Evolutionary conservation across 2,888 invertebrate genomes (phyloP).

Genomic region (Lasioglossum zephyrum): DNA sequence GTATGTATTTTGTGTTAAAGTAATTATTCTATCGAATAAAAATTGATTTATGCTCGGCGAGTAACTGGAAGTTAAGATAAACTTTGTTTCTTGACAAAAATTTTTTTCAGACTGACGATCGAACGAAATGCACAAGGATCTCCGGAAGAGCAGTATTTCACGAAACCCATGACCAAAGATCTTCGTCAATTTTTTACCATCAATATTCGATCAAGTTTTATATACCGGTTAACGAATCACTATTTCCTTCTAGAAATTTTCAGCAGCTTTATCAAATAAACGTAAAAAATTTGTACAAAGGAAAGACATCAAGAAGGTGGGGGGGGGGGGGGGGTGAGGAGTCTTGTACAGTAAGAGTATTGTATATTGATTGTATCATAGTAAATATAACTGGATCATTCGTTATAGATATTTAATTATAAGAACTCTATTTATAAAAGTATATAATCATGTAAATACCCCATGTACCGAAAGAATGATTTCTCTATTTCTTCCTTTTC

Average conservation of each 20-base stretch:
- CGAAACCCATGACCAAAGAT: constrained; percentile 82
- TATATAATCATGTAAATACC: constrained; percentile 47
- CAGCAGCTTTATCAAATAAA: constrained; percentile 2
- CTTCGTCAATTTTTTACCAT: constrained; percentile 37
- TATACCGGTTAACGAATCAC: constrained; percentile 31
- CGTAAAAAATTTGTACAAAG: constrained; percentile 32
- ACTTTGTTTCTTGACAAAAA: background rate
- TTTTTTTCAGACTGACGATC: constrained; percentile 68
- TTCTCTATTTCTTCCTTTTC: background rate
- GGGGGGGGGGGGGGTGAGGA: background rate
- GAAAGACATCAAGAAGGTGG: background rate
- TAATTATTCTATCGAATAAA: too few species aligned
- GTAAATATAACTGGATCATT: constrained; percentile 38
- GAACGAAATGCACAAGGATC: constrained; percentile 30
- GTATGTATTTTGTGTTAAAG: too few species aligned
- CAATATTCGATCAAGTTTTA: constrained; percentile 43
- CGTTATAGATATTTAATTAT: constrained; percentile 36
- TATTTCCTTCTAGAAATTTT: constrained; percentile 20
- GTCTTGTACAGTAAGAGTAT: constrained; percentile 37
- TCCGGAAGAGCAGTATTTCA: constrained; percentile 79
- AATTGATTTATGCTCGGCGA: too few species aligned
- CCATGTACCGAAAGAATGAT: constrained; percentile 11
- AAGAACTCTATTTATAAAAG: constrained; percentile 52
- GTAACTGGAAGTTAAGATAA: background rate
- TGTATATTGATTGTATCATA: constrained; percentile 52